A percentile compares a stretch with the other conserved stretches of the same genome.
phyloP scores from a whole-genome alignment of 2,113 vertebrate genomes.

The Oenanthe melanoleuca region DNA sequence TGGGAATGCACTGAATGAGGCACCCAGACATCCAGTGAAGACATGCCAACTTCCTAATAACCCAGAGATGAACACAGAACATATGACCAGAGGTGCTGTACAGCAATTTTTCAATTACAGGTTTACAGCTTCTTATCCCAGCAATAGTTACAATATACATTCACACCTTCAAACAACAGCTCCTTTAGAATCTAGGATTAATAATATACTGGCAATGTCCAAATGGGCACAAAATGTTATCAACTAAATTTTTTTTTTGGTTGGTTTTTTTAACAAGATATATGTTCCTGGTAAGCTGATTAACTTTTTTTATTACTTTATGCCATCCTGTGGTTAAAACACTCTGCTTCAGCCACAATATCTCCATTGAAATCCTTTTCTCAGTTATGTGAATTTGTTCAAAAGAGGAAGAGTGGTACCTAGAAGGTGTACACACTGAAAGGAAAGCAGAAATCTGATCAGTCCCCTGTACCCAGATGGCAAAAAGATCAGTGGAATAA shows the following conservation, averaged over 20 bases:
- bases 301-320: neutral
- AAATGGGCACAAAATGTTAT: neutral
- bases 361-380: neutral
- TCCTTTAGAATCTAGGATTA: neutral
- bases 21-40: neutral
- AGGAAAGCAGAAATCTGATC: neutral
- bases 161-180: neutral
- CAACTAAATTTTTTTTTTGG: neutral
- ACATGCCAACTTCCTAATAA: neutral
- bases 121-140: neutral
- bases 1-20: neutral
- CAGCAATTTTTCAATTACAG: neutral
- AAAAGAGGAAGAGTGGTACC: neutral
- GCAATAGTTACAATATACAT: neutral
- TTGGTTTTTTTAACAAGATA: neutral
- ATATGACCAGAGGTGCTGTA: neutral
- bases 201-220: neutral
- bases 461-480: neutral
- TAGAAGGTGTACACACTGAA: neutral
- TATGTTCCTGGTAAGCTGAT: neutral
- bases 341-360: neutral
- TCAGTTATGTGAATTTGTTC: neutral
- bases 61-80: fast-evolving
- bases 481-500: neutral
- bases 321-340: neutral